Base-by-base conservation (phyloP, 2,888 invertebrate species). In the Pristionchus exspectatus region DNA sequence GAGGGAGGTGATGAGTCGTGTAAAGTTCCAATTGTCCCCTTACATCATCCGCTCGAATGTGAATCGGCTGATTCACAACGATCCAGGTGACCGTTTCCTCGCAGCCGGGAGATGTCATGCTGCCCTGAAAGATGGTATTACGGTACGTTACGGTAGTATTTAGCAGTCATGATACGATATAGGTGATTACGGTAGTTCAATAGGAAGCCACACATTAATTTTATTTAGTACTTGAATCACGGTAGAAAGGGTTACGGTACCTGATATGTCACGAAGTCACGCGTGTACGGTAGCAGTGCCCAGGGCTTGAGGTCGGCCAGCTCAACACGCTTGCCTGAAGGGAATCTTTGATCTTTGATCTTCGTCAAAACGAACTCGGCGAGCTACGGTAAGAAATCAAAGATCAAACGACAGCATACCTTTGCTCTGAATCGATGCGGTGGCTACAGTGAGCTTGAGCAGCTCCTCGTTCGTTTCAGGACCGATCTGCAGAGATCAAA, bases 31-130 rank as follows among this genome's bases (percentile, higher is more conserved):
- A 74, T 74, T 74, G 72, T 4, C 18, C 14, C 30, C 24, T n/a
- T 96, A 98, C 98, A 97, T 98, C 98, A 95, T 97, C 97, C 95
- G 97, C 97, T 93, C 98, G 97, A 95, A 98, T 97, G 96, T 98
- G 98, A 95, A 98, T 97, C 92, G 98, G 98, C 96, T 98, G 98
- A 96, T 99, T 99, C 95, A 98, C 97, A 95, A 99, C 97, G 95
- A 99, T 97, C 99, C 99, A 99, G 90, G 98, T 98, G 89, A 95
- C 96, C 0, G 95, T 95, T 91, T 96, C 96, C 91, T 95, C 93
- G 92, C 96, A 96, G 30, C 95, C 96, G 16, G 99, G 99, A 96
- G 98, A 98, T 90, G 99, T 98, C 93, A 98, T 97, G 92, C 98
- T 98, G 44, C 98, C 98, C 66, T 88, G 69, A 87, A 14, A 7